These are phyloP conservation scores for Squalus acanthias DNA, from an alignment of 2,797 vertebrate genomes.

Conservation along the genomic window DNA sequence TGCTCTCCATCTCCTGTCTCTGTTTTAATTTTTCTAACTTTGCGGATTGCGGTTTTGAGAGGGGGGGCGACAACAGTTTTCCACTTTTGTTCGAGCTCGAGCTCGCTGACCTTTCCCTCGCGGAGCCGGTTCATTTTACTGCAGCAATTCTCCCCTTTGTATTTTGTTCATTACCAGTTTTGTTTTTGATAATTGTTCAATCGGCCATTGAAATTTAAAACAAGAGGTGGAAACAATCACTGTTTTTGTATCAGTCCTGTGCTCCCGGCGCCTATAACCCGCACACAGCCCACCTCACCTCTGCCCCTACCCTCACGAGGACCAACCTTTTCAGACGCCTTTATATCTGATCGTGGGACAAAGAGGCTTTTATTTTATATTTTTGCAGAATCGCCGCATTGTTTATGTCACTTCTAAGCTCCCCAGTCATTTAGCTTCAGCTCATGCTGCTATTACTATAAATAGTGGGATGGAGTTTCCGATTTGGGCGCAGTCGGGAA, in stretches of 20 bases:
- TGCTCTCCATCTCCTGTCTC: not conserved
- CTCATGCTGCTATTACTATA: not conserved
- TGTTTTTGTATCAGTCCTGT: not conserved
- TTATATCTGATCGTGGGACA: not conserved
- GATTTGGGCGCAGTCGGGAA: not conserved
- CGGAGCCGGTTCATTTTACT: not conserved
- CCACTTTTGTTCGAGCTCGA: not conserved
- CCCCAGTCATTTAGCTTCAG: not conserved
- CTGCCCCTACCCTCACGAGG: not conserved
- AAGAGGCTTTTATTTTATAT: conserved; percentile 10
- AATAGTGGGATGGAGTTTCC: not conserved
- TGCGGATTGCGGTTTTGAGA: not conserved
- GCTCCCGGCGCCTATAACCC: not conserved
- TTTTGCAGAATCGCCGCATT: not conserved
- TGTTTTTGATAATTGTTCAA: not conserved
- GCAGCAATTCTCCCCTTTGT: not conserved
- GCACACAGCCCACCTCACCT: not conserved
- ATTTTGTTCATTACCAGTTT: not conserved
- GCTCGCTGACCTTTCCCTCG: too few species aligned
- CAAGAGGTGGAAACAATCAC: not conserved
- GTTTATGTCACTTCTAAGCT: not conserved
- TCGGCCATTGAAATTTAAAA: not conserved
- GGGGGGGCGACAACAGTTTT: not conserved
- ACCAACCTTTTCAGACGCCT: not conserved
- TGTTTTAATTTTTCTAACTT: not conserved